Conservation (phyloP, 37 sponge, comb jelly and placozoan genomes). For the Aphrocallistes beatrix region DNA sequence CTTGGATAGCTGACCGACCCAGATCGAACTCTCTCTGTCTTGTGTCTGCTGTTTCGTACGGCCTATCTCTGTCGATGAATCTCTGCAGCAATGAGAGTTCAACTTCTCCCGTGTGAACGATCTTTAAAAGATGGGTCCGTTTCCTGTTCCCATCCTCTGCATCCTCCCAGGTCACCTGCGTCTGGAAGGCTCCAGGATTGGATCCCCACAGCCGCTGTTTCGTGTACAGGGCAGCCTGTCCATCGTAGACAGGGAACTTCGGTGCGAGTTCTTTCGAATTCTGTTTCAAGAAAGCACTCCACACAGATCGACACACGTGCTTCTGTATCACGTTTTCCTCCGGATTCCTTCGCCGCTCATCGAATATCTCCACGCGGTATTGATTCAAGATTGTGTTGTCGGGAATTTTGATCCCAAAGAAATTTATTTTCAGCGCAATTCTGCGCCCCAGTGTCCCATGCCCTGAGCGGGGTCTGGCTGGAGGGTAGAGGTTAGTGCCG, state of each 20-base stretch:
- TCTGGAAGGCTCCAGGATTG: background rate
- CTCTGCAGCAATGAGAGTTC: background rate
- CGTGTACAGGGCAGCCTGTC: background rate
- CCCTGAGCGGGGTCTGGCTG: background rate
- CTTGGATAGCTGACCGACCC: conserved; percentile 24
- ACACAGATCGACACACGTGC: background rate
- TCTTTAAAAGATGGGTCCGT: background rate
- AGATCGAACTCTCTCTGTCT: background rate
- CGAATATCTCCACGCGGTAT: background rate
- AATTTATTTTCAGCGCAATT: background rate
- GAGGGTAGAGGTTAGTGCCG: background rate
- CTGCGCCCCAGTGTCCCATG: background rate
- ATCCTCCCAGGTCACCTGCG: background rate
- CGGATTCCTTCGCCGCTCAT: background rate
- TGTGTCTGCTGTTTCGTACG: background rate
- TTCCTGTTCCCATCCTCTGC: background rate
- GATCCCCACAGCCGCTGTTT: background rate
- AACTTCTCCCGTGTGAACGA: background rate
- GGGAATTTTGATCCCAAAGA: background rate
- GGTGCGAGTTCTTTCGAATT: background rate
- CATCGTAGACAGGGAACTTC: background rate
- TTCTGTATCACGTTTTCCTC: background rate
- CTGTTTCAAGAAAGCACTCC: background rate
- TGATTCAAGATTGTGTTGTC: background rate
- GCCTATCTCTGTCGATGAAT: background rate